Evolutionary conservation across 2,113 vertebrate genomes (phyloP).

Genomic region (Plotosus lineatus): DNA sequence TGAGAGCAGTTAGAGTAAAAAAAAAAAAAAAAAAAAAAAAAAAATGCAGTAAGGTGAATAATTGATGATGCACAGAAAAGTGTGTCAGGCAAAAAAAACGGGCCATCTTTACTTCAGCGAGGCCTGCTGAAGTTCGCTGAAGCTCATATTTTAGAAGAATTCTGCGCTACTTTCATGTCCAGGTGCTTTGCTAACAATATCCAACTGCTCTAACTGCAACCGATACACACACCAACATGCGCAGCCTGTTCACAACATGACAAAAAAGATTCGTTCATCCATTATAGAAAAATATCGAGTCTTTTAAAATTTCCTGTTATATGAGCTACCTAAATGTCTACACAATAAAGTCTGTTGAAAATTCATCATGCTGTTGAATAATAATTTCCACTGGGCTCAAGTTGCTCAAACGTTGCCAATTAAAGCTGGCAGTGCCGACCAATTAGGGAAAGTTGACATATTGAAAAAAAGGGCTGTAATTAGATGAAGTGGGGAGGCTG

Average conservation of each 20-base stretch:
- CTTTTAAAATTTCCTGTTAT: neutral
- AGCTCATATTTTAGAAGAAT: conserved; percentile 20
- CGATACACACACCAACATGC: neutral
- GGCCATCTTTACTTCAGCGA: conserved; percentile 4
- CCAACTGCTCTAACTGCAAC: conserved; percentile 11
- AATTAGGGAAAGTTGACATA: conserved; percentile 9
- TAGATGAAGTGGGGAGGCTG: neutral
- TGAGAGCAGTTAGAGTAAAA: conserved; percentile 9
- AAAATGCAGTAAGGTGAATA: conserved; percentile 22
- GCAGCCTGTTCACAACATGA: no score
- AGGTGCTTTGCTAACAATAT: conserved; percentile 12
- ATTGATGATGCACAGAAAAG: conserved; percentile 30
- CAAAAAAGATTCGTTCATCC: no score
- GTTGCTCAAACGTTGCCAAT: neutral
- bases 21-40: neutral
- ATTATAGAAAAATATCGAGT: neutral
- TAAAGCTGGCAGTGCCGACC: neutral
- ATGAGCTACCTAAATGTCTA: neutral
- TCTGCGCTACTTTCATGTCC: neutral
- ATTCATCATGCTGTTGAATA: neutral
- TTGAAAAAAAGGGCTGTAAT: neutral
- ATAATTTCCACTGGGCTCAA: neutral
- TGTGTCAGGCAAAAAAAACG: conserved; percentile 27
- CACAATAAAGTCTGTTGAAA: neutral
- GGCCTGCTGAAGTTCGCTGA: neutral